phyloP scores from a whole-genome alignment of 2,113 vertebrate genomes.

The Chauna torquata region DNA sequence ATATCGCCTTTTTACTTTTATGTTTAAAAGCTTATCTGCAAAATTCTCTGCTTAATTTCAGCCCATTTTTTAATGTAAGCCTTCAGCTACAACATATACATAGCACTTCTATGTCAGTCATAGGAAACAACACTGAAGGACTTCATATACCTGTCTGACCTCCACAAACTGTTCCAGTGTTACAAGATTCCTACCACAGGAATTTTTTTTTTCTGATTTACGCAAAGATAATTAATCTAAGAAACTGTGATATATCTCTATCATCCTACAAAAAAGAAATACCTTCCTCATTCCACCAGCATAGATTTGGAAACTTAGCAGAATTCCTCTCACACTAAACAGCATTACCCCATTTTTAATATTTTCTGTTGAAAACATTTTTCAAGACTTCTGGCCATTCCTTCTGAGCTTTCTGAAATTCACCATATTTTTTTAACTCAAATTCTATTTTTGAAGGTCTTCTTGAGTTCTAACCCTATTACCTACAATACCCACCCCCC shows the following conservation, averaged over 20 bases:
- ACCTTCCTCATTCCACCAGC: not conserved
- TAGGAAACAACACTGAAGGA: not conserved
- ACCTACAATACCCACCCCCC: not conserved
- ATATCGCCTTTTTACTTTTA: not conserved
- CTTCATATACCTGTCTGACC: not conserved
- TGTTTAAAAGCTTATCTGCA: not conserved
- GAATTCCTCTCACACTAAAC: not conserved
- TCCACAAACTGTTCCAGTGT: not conserved
- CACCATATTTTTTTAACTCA: not conserved
- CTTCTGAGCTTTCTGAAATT: not conserved
- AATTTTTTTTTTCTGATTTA: not conserved
- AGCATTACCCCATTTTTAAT: not conserved
- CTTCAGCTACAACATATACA: not conserved
- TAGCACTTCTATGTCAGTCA: not conserved
- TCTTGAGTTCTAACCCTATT: not conserved
- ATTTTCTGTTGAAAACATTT: not conserved
- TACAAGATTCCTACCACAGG: not conserved
- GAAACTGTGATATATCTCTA: not conserved
- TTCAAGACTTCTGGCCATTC: not conserved
- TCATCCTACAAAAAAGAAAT: not conserved
- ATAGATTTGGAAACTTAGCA: not conserved
- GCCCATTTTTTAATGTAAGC: not conserved
- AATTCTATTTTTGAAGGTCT: not conserved
- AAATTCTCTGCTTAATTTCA: not conserved
- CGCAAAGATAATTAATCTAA: not conserved